Evolutionary conservation across 2,888 invertebrate species (phyloP).

Genomic region (Thereva unica): DNA sequence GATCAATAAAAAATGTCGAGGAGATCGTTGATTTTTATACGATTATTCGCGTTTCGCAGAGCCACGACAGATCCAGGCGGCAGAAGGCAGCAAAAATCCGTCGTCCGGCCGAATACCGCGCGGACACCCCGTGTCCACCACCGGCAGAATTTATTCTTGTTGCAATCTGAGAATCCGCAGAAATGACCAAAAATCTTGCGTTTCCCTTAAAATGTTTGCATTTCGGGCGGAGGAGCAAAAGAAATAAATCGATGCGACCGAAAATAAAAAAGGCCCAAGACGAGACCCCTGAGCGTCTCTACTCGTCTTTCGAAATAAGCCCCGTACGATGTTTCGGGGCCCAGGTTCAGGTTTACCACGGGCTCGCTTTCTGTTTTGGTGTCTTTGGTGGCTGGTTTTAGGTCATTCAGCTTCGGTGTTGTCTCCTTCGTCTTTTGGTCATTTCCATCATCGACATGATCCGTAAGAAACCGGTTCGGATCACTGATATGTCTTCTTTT

Average conservation of each 20-base stretch:
- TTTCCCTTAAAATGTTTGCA: conserved; percentile 22
- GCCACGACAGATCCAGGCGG: too few relatives aligned
- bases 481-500: conserved; percentile 3
- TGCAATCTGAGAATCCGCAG: conserved; percentile 25
- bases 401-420: conserved; percentile 28
- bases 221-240: background rate
- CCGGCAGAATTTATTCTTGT: too few relatives aligned
- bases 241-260: conserved; percentile 15
- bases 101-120: too few relatives aligned
- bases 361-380: conserved; percentile 26
- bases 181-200: conserved; percentile 28
- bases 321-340: background rate
- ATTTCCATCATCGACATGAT: conserved; percentile 36
- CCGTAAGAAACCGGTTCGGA: conserved; percentile 41
- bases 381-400: conserved; percentile 27
- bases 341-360: background rate
- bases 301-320: conserved; percentile 23
- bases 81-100: too few relatives aligned
- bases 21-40: background rate
- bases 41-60: too few relatives aligned
- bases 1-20: conserved; percentile 19
- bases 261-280: background rate
- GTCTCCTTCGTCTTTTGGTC: conserved; percentile 35
- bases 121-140: too few relatives aligned
- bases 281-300: too few relatives aligned